Conservation (phyloP, 2,113 vertebrate species). For the Coptodon rendalli region DNA sequence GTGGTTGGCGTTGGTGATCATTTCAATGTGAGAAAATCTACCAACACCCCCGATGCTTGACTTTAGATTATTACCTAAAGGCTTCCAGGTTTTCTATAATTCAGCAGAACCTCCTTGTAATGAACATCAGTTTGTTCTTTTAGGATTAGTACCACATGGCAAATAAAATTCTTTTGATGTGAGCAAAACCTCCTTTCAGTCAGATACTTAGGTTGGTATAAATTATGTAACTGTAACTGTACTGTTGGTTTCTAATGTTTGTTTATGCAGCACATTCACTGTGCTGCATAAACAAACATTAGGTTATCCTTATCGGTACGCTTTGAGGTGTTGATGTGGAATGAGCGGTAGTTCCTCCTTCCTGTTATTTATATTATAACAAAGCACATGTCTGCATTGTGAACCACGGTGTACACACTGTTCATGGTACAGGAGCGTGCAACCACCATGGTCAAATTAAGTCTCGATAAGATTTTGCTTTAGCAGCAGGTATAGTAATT, state of each 20-base stretch:
- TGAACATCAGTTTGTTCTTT: not conserved
- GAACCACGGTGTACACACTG: not conserved
- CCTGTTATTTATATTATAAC: constrained; percentile 25
- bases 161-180: not conserved
- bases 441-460: not conserved
- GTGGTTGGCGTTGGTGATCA: not conserved
- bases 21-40: not conserved
- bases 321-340: constrained; percentile 47
- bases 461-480: not conserved
- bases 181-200: not conserved
- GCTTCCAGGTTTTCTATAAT: not conserved
- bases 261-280: not conserved
- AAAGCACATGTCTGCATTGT: constrained; percentile 8
- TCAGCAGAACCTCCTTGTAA: not conserved
- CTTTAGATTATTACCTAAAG: not conserved
- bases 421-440: not conserved
- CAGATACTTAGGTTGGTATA: not conserved
- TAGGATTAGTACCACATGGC: not conserved
- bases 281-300: constrained; percentile 12
- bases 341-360: constrained; percentile 47
- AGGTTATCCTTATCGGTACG: not conserved
- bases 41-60: not conserved
- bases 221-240: not conserved
- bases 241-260: not conserved
- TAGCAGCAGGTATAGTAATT: not conserved